Evolutionary conservation across 2,888 invertebrate species (phyloP), one percentile per base, ranked within the genome.

Genomic region (Thereva unica): DNA sequence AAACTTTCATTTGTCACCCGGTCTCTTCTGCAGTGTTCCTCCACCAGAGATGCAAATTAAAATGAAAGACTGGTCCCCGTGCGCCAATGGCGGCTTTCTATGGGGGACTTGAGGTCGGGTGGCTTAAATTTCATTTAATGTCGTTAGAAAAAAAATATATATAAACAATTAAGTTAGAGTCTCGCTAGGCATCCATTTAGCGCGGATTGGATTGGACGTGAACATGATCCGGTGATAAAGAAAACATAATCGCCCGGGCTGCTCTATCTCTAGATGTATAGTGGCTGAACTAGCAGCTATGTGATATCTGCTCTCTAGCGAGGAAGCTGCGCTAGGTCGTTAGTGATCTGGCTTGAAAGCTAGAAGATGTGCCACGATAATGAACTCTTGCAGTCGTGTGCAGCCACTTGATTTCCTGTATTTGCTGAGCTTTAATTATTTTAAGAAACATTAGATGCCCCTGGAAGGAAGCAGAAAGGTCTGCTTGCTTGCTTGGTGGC

Each of bases 41-140:
- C n/a, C n/a, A n/a, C n/a, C 23, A 23, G 23, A 61, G 50, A 50
- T 61, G 49, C 59, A 59, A 61, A 61, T 61, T 61, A 34, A 61
- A 50, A 23, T 50, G 61, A 23, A 23, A 23, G 23, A 23, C 23
- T 23, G 23, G 23, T 23, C 23, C 23, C 1, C 23, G 2, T n/a
- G n/a, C n/a, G 23, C 23, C 23, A 23, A 23, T 61, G 61, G 40
- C 38, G 49, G 61, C 61, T 61, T 61, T 61, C 61, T 61, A 50
- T 12, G n/a, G 47, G n/a, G 47, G 9, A 8, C 12, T 57, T 57
- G 57, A 23, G 23, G 23, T 23, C 23, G 23, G 38, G 47, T 59
- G 61, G 45, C 8, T 61, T 61, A 50, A 61, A 61, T 61, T 61
- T 61, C 61, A 61, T 44, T 50, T 61, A 61, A 61, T 49, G 9